Base-by-base conservation (phyloP, 1,140 invertebrate genomes). In the Bombus ignitus region DNA sequence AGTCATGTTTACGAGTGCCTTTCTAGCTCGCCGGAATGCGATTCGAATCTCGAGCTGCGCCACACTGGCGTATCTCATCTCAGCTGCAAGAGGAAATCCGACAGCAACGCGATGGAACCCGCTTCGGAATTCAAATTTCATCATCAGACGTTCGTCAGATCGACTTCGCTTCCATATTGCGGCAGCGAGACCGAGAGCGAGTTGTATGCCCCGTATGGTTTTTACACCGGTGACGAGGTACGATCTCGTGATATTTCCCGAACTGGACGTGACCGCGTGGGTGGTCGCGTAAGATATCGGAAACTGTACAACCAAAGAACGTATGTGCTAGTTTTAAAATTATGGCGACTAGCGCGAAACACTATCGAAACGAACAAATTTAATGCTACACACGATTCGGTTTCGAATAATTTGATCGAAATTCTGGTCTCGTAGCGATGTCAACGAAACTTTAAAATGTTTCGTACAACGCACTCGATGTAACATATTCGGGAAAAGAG, bases 131-230 rank as follows among this genome's bases (percentile, higher is more conserved):
- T 92, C 88, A 95, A 93, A 88, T 94, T 93, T 89, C 92, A 93
- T 82, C 95, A 89, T 86, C 87, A 92, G 72, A 88, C 92, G 25
- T 95, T 95, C 89, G 80, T 95, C 83, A 95, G 96, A 86, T 96
- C 96, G 76, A 95, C 97, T 66, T 97, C 97, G 2, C 94, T 97
- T n/a, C 97, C 96, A 3, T 98, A 98, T 93, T 97, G 97, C 93
- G 97, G 97, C 81, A 97, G 97, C 91, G 97, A 98, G 92, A 97
- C 97, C 22, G 97, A 98, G 93, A 97, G 96, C 78, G 97, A 98
- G 92, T 97, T 98, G 85, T 98, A 98, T 91, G 96, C 97, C 18
- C 97, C 97, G 9, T 97, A 97, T 92, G 97, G 97, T 89, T 97
- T 97, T 93, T 97, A 97, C 91, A 92, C 93, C 79, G 93, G 93